phyloP scores from a whole-genome alignment of 2,797 vertebrate species.

The Lacerta agilis region DNA sequence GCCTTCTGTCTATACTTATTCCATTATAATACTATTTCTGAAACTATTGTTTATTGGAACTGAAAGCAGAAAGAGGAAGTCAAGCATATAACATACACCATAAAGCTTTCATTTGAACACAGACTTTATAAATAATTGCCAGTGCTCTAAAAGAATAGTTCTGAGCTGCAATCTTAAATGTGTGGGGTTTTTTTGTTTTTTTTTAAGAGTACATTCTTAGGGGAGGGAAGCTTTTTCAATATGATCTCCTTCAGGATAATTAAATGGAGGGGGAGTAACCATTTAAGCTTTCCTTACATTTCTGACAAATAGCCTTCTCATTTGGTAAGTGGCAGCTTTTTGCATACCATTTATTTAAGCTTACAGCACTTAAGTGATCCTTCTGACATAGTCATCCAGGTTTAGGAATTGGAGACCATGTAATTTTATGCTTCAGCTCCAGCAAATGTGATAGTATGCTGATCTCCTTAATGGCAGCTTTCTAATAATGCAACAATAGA shows the following conservation, averaged over 20 bases:
- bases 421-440: constrained; percentile 46
- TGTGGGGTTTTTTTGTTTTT: neutral
- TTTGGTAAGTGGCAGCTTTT: constrained; percentile 47
- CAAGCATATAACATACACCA: constrained; percentile 17
- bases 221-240: constrained; percentile 20
- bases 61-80: constrained; percentile 4
- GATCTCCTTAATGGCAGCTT: constrained; percentile 58
- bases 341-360: constrained; percentile 44
- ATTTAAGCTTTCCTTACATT: constrained; percentile 42
- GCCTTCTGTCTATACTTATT: neutral
- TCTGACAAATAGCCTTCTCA: constrained; percentile 35
- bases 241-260: constrained; percentile 27
- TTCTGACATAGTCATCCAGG: constrained; percentile 43
- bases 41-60: neutral
- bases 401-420: constrained; percentile 50
- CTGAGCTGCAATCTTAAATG: constrained; percentile 32
- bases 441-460: constrained; percentile 40
- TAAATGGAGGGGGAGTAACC: constrained; percentile 20
- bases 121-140: constrained; percentile 33
- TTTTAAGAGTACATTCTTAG: constrained; percentile 17
- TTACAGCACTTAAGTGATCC: constrained; percentile 38
- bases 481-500: constrained; percentile 66
- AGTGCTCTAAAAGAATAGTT: constrained; percentile 14
- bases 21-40: neutral
- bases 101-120: constrained; percentile 25